phyloP scores from a whole-genome alignment of 2,888 invertebrate genomes.

The Watsonalla cultraria region DNA sequence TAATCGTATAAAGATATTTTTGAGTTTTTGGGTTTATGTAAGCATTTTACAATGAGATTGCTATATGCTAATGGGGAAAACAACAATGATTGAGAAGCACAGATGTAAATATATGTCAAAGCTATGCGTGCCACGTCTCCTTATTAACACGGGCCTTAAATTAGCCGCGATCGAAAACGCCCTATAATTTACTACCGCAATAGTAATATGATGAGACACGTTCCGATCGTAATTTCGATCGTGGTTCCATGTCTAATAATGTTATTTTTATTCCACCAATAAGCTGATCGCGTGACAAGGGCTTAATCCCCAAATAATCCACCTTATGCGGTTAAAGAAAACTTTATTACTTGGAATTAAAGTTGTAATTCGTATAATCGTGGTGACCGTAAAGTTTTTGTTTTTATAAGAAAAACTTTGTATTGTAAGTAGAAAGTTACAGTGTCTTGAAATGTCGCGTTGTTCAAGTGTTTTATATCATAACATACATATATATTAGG shows the following conservation, averaged over 20 bases:
- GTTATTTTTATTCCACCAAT: constrained; percentile 52
- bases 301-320: constrained; percentile 20
- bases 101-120: background rate
- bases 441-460: constrained; percentile 42
- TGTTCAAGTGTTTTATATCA: constrained; percentile 40
- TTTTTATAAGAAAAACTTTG: constrained; percentile 34
- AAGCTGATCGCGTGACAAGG: constrained; percentile 48
- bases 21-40: too few species aligned
- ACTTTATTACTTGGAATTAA: constrained; percentile 21
- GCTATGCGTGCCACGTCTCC: background rate
- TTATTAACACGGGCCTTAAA: constrained; percentile 12
- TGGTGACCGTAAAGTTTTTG: constrained; percentile 9
- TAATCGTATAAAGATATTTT: too few species aligned
- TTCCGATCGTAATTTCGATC: constrained; percentile 43
- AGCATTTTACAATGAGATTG: too few species aligned
- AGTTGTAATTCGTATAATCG: constrained; percentile 21
- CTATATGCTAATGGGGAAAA: too few species aligned
- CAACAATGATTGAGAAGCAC: background rate
- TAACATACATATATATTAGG: constrained; percentile 22
- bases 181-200: constrained; percentile 41
- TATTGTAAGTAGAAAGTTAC: constrained; percentile 15
- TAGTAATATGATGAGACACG: constrained; percentile 51
- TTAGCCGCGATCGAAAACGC: constrained; percentile 30
- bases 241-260: constrained; percentile 51
- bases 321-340: constrained; percentile 12